Base-by-base conservation (phyloP, 2,888 invertebrate genomes). In the Zhengitettix transpicula region DNA sequence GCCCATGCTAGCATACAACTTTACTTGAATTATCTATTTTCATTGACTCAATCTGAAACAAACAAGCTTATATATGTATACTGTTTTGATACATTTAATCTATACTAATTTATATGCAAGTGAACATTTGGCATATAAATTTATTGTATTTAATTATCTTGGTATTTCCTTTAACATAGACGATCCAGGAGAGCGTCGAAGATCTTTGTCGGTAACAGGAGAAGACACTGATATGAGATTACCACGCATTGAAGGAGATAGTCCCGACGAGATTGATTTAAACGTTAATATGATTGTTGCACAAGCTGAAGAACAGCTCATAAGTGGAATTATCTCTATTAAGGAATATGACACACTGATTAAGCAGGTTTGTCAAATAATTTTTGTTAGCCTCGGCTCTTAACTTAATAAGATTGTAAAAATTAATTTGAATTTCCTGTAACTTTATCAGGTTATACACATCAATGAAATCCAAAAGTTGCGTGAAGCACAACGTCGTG, bases 281-380 rank as follows among this genome's bases (percentile, higher is more conserved):
- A 84, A 84, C 60, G 84, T 87, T 66, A 84, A 87, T 62, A 84
- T 85, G 54, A 89, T 90, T 61, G 83, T 90, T 70, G 81, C 82
- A 11, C 88, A 89, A 68, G 93, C 92, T 0, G 88, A 89, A 62
- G 86, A 87, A 67, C 83, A 87, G 67, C 80, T 85, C 62, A 83
- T 82, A 63, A 82, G 83, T 58, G 89, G 91, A 0, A 81, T 81
- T 55, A 80, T 90, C 61, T 83, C 85, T 57, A 82, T 83, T 68
- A 82, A 80, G 42, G 85, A 89, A 67, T 87, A 87, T 70, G 84
- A 85, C 66, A 82, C 83, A 11, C 74, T 89, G 16, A 81, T 90
- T 71, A 84, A 83, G 70, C 87, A 87, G 71, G 69, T 69, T 56
- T 63, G 64, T 60, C 41, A 16, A 47, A 47, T 47, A 7, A 47